Conservation (phyloP, 92 coral and sea anemone genomes). For the Phenganax stokvisi region DNA sequence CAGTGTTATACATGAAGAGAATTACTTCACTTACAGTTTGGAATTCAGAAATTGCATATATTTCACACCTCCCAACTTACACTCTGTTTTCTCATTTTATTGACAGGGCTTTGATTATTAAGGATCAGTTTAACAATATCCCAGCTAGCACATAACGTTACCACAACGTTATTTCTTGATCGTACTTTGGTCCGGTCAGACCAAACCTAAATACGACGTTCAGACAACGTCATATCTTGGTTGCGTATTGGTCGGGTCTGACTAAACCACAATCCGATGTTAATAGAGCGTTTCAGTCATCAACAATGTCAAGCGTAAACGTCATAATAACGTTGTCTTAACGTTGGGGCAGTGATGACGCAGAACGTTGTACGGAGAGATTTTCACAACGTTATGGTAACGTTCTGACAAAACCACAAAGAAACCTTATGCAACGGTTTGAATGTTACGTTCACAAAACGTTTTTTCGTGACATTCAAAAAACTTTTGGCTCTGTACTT, state of each 20-base stretch:
- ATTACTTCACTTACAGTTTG: neutral
- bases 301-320: neutral
- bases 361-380: neutral
- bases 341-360: neutral
- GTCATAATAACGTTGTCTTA: neutral
- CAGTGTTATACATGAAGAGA: neutral
- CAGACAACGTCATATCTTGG: neutral
- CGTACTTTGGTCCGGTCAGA: too few species aligned
- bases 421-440: neutral
- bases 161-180: too few species aligned
- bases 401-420: neutral
- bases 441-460: neutral
- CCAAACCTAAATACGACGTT: neutral
- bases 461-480: neutral
- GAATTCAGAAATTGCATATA: neutral
- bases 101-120: conserved; percentile 6
- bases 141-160: too few species aligned
- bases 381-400: neutral
- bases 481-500: neutral
- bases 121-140: neutral
- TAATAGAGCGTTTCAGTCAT: neutral
- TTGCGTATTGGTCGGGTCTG: neutral
- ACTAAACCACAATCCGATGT: neutral
- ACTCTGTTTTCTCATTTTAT: neutral
- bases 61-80: neutral